phyloP scores from a whole-genome alignment of 1,140 invertebrate species.

The Trypoxylus dichotomus region DNA sequence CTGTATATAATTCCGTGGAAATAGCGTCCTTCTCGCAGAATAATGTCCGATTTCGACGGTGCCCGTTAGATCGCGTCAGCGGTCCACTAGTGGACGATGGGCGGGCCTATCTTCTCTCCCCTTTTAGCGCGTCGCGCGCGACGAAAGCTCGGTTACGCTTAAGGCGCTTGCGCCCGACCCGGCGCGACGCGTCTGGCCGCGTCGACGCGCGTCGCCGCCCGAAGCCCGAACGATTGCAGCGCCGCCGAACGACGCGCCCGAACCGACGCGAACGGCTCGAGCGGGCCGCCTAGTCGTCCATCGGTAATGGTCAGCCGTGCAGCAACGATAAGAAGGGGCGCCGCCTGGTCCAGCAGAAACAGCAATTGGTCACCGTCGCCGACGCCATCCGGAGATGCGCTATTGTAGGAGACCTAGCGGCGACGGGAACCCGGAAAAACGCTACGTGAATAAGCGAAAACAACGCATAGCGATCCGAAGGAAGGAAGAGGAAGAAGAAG shows the following conservation, averaged over 20 bases:
- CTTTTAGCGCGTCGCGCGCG: background rate
- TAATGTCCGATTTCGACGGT: background rate
- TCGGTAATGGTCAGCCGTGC: background rate
- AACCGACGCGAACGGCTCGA: background rate
- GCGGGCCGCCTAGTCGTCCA: background rate
- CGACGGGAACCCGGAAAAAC: background rate
- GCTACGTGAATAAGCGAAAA: too few relatives aligned
- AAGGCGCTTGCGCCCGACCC: background rate
- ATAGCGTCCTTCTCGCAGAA: background rate
- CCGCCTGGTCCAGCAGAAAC: background rate
- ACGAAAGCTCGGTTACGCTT: background rate
- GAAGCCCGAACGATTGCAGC: background rate
- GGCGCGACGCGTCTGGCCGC: background rate
- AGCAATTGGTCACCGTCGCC: background rate
- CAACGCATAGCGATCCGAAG: too few relatives aligned
- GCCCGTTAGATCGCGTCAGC: background rate
- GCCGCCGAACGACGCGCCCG: background rate
- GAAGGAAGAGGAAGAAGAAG: too few relatives aligned
- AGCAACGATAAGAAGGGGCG: background rate
- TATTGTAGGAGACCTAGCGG: background rate
- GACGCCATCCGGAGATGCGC: slow-evolving; percentile 4
- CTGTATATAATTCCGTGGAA: background rate
- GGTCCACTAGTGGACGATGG: background rate
- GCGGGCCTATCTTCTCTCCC: background rate
- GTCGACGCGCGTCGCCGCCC: background rate